Evolutionary conservation across 2,888 invertebrate species (phyloP).

Genomic region (Eupithecia subfuscata): DNA sequence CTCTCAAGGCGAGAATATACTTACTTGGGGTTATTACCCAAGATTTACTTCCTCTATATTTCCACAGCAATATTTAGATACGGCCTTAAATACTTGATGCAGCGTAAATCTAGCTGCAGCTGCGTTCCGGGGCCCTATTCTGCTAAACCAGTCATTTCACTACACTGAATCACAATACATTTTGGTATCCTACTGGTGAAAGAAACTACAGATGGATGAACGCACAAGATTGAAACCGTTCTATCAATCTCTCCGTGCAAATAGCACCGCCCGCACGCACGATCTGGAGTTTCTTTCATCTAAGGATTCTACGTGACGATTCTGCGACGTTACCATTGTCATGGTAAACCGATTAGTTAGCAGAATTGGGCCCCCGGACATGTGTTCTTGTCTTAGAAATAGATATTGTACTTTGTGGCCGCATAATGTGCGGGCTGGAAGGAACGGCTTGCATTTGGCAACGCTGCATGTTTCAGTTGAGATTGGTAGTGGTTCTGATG

Average conservation of each 20-base stretch:
- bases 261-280: background rate
- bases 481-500: background rate
- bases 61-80: conserved; percentile 4
- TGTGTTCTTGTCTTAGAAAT: conserved; percentile 11
- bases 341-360: background rate
- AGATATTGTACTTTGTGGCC: conserved; percentile 8
- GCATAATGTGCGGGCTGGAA: background rate
- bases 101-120: conserved; percentile 11
- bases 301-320: background rate
- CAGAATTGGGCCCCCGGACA: background rate
- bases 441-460: background rate
- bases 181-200: too few relatives aligned
- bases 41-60: background rate
- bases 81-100: conserved; percentile 9
- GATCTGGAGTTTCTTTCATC: background rate
- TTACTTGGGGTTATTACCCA: background rate
- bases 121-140: background rate
- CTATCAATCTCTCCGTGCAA: background rate
- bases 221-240: background rate
- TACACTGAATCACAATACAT: too few relatives aligned
- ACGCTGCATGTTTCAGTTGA: background rate
- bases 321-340: background rate
- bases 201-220: background rate
- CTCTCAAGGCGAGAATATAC: too few relatives aligned
- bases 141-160: background rate